phyloP scores from a whole-genome alignment of 1,140 invertebrate genomes.

The Caerostris darwini region DNA sequence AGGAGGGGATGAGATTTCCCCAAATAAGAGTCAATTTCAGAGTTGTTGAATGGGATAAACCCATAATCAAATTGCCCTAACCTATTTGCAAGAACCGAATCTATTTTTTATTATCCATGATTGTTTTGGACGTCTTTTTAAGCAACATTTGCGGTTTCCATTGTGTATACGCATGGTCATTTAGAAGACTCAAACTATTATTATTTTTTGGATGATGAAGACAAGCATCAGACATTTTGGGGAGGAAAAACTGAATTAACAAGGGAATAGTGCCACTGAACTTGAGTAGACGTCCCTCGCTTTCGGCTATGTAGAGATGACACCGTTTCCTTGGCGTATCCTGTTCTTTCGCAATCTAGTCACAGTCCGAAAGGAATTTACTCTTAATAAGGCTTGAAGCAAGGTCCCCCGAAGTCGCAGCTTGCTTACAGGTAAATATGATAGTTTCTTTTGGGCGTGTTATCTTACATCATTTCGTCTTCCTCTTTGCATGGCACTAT shows the following conservation, averaged over 20 bases:
- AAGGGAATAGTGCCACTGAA: conserved; percentile 59
- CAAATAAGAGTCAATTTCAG: not conserved
- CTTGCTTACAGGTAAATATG: conserved; percentile 59
- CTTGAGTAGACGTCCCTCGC: conserved; percentile 47
- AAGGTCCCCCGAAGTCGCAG: conserved; percentile 27
- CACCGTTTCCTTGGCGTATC: conserved; percentile 61
- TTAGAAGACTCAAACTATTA: not conserved
- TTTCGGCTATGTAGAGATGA: conserved; percentile 50
- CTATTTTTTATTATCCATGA: not conserved
- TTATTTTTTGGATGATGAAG: not conserved
- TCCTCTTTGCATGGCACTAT: not conserved
- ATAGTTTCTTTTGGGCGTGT: conserved; percentile 13
- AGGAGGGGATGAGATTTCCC: too few relatives aligned
- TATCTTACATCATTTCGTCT: not conserved
- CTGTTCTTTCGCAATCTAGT: conserved; percentile 70
- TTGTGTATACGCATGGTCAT: not conserved
- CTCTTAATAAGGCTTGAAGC: conserved; percentile 72
- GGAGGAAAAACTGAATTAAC: not conserved
- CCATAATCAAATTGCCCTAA: not conserved
- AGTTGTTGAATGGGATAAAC: not conserved
- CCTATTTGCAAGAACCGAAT: not conserved
- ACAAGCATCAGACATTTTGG: not conserved
- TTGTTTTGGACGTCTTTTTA: not conserved
- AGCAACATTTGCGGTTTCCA: not conserved
- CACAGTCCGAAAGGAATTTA: conserved; percentile 69